Evolutionary conservation across 2,797 vertebrate species (phyloP).

Genomic region (Channallabes apus): DNA sequence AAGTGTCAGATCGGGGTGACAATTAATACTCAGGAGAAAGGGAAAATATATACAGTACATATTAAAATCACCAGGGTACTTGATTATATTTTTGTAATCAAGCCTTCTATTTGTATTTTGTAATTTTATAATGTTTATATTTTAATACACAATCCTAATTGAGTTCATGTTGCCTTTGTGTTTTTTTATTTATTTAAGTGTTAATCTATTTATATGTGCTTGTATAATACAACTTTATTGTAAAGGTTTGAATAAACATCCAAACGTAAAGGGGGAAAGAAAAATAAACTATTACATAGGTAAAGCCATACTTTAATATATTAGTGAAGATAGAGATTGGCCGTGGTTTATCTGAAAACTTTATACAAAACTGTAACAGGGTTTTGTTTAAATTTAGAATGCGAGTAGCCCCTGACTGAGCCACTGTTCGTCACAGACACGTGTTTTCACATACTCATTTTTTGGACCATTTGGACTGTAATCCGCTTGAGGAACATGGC

Average conservation of each 20-base stretch:
- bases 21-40: constrained; percentile 7
- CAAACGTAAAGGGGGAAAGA: background rate
- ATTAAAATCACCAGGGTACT: background rate
- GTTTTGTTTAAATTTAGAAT: background rate
- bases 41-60: background rate
- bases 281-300: too few relatives aligned
- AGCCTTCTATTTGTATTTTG: constrained; percentile 42
- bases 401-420: background rate
- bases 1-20: constrained; percentile 3
- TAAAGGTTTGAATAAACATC: constrained; percentile 23
- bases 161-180: constrained; percentile 21
- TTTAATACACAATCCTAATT: constrained; percentile 39
- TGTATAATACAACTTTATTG: background rate
- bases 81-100: constrained; percentile 24
- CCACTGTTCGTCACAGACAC: background rate
- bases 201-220: constrained; percentile 17
- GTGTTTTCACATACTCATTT: background rate
- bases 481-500: background rate
- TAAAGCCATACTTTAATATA: background rate
- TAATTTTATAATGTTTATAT: constrained; percentile 42
- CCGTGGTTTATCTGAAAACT: background rate
- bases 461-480: background rate
- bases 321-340: background rate
- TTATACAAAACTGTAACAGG: background rate
- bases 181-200: constrained; percentile 23